Conservation (phyloP, 2,888 invertebrate species). For the Candidula unifasciata region DNA sequence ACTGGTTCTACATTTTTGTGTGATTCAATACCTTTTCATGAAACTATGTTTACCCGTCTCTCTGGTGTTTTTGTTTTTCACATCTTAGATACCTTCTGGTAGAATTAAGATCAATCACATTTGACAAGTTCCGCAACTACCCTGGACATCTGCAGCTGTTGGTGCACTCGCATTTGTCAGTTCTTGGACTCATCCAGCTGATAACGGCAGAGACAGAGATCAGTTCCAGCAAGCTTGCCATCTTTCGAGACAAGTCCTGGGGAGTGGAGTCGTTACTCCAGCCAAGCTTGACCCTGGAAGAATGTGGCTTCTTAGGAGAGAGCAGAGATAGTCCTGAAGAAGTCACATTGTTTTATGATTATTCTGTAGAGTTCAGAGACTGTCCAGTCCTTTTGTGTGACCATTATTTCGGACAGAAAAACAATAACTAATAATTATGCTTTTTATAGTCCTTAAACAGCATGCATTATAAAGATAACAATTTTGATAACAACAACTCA, state of each 20-base stretch:
- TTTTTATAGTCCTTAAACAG: not conserved
- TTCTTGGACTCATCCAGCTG: constrained; percentile 68
- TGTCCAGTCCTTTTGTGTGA: constrained; percentile 75
- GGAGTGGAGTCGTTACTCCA: constrained; percentile 67
- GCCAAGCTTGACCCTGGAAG: constrained; percentile 66
- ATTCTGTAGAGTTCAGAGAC: constrained; percentile 73
- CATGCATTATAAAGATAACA: too few species aligned
- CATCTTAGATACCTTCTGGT: constrained; percentile 49
- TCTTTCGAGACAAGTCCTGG: constrained; percentile 71
- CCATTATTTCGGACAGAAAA: constrained; percentile 73
- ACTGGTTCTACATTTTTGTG: too few species aligned
- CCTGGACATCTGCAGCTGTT: constrained; percentile 71
- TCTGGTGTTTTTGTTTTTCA: constrained; percentile 1
- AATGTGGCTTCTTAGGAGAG: constrained; percentile 70
- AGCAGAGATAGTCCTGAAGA: constrained; percentile 69
- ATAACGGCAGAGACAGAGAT: constrained; percentile 70
- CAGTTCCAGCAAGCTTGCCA: constrained; percentile 69
- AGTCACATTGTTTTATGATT: constrained; percentile 73
- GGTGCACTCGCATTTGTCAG: constrained; percentile 71
- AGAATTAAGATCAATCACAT: constrained; percentile 71
- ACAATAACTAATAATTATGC: not conserved
- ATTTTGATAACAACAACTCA: too few species aligned
- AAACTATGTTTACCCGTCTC: too few species aligned
- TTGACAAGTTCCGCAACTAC: constrained; percentile 70
- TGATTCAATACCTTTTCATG: too few species aligned